A percentile compares a stretch with the other conserved stretches of the same genome.
phyloP scores from a whole-genome alignment of 53 echinoderm and acorn worm genomes.

The Echinometra lucunter region DNA sequence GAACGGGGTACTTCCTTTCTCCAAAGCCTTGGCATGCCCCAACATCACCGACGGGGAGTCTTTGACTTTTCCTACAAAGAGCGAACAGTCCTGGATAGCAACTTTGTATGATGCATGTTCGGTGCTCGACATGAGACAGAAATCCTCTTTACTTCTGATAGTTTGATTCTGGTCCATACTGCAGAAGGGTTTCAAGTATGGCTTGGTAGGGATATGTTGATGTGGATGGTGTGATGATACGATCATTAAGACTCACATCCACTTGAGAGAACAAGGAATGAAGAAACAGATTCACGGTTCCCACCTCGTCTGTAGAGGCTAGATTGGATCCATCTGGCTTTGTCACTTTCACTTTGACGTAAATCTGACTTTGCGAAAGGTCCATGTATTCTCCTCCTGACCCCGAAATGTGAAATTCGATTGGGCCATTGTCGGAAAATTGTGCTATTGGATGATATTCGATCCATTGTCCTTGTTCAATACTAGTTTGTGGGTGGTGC shows the following conservation, averaged over 20 bases:
- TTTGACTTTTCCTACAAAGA: constrained; percentile 83
- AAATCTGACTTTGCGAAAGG: constrained; percentile 69
- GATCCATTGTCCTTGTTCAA: no score
- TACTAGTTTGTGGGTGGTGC: constrained; percentile 84
- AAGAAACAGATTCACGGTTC: constrained; percentile 73
- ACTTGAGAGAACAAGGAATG: constrained; percentile 80
- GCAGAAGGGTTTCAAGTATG: constrained; percentile 71
- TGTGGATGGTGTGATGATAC: constrained; percentile 73
- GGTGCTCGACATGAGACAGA: constrained; percentile 79
- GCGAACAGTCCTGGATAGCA: constrained; percentile 73
- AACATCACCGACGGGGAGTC: constrained; percentile 76
- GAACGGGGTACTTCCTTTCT: constrained; percentile 79
- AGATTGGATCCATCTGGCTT: constrained; percentile 70
- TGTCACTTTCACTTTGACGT: constrained; percentile 72
- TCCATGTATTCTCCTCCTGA: constrained; percentile 70
- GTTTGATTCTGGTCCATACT: constrained; percentile 75
- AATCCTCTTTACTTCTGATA: constrained; percentile 67
- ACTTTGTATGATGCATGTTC: constrained; percentile 75
- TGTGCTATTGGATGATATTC: constrained; percentile 78
- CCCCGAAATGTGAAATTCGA: constrained; percentile 73
- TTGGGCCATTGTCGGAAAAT: constrained; percentile 61
- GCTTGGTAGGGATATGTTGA: constrained; percentile 79
- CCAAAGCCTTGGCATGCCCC: constrained; percentile 77
- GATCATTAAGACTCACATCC: constrained; percentile 76
- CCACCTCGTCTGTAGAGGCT: constrained; percentile 61